Percentiles rank a stretch among this genome's conserved stretches.
phyloP scores from a whole-genome alignment of 1,140 invertebrate genomes.

The Hyles euphorbiae region DNA sequence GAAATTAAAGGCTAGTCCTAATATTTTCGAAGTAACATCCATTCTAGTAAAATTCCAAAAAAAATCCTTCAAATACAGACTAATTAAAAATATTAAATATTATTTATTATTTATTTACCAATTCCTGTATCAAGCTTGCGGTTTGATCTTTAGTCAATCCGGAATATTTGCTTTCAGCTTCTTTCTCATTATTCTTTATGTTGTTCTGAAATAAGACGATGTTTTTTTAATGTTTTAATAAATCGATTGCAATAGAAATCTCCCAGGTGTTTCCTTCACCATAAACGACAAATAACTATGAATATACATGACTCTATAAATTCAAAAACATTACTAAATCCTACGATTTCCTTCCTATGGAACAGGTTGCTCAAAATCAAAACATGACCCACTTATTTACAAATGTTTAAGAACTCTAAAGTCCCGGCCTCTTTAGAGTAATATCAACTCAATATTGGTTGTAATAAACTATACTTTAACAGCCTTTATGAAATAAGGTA shows the following conservation, averaged over 20 bases:
- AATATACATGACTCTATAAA: not conserved
- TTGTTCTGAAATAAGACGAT: slow-evolving; percentile 42
- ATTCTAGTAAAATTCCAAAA: too few relatives aligned
- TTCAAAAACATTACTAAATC: not conserved
- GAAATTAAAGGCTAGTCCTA: too few relatives aligned
- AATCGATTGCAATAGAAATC: too few relatives aligned
- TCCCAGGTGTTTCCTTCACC: not conserved
- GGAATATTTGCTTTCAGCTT: slow-evolving; percentile 49
- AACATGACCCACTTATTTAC: too few relatives aligned
- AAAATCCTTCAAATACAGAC: not conserved
- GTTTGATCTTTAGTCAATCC: slow-evolving; percentile 66
- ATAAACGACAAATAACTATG: not conserved
- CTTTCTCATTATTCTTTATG: slow-evolving; percentile 52
- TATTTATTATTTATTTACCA: slow-evolving; percentile 33
- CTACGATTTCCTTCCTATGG: too few relatives aligned
- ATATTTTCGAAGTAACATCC: too few relatives aligned
- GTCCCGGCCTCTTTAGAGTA: too few relatives aligned
- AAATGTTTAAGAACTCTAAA: too few relatives aligned
- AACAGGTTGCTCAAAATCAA: too few relatives aligned
- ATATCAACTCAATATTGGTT: too few relatives aligned
- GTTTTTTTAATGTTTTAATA: not conserved
- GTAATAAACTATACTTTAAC: too few relatives aligned
- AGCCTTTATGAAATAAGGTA: too few relatives aligned
- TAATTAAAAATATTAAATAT: not conserved
- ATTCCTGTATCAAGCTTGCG: slow-evolving; percentile 61